phyloP scores from a whole-genome alignment of 2,113 vertebrate genomes.

The Misgurnus anguillicaudatus region DNA sequence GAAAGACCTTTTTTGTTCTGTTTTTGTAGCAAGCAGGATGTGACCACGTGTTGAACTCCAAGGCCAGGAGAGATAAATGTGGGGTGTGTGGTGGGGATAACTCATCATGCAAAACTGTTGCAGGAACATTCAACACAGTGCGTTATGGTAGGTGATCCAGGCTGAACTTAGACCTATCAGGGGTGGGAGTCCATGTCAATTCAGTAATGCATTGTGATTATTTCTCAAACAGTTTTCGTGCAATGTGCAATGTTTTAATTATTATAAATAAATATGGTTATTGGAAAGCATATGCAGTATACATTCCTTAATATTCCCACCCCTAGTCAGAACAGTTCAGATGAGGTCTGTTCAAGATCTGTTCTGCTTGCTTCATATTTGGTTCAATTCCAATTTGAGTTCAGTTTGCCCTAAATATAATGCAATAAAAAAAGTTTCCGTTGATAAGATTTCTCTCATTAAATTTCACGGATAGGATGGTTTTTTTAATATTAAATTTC shows the following conservation, averaged over 20 bases:
- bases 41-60: constrained; percentile 96
- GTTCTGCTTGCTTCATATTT: background rate
- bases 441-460: background rate
- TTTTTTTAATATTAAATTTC: background rate
- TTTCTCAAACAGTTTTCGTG: too few relatives aligned
- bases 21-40: constrained; percentile 93
- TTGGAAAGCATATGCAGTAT: too few relatives aligned
- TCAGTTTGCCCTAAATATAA: background rate
- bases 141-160: constrained; percentile 87
- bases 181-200: too few relatives aligned
- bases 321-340: background rate
- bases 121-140: constrained; percentile 91
- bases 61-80: constrained; percentile 97
- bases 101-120: constrained; percentile 95
- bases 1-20: background rate
- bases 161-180: background rate
- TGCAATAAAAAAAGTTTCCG: background rate
- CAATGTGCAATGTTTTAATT: too few relatives aligned
- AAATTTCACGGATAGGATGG: background rate
- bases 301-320: too few relatives aligned
- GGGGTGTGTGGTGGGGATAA: constrained; percentile 98
- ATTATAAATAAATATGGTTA: too few relatives aligned
- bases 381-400: background rate
- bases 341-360: background rate
- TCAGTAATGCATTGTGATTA: too few relatives aligned